These are phyloP conservation scores for Hippocampus zosterae DNA, from an alignment of 2,113 vertebrate genomes.

Conservation along the genomic window DNA sequence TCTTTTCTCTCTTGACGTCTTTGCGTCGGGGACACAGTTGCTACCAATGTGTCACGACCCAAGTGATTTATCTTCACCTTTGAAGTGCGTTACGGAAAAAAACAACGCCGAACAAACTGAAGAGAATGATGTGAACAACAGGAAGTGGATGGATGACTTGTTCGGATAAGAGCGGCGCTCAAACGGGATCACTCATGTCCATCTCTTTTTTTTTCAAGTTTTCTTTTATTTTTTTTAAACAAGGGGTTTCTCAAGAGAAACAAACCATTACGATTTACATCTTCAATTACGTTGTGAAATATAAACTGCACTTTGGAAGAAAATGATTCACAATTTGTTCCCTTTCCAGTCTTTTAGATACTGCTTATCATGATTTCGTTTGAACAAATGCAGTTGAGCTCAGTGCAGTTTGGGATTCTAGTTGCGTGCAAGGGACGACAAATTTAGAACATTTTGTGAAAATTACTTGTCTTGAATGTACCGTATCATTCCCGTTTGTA, in stretches of 20 bases:
- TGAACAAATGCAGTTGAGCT: too few relatives aligned
- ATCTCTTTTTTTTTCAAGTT: background rate
- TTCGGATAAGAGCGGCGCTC: constrained; percentile 42
- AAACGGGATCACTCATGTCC: background rate
- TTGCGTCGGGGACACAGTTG: constrained; percentile 29
- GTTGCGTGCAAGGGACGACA: background rate
- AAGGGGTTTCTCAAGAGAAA: background rate
- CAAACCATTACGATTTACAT: background rate
- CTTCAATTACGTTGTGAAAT: background rate
- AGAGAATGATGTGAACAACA: constrained; percentile 22
- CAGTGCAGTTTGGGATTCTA: background rate
- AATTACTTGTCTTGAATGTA: background rate
- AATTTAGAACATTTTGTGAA: background rate
- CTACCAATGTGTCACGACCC: constrained; percentile 20
- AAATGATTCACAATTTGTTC: background rate
- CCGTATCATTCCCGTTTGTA: background rate
- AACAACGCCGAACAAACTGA: constrained; percentile 26
- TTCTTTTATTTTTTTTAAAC: too few relatives aligned
- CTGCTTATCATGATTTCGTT: background rate
- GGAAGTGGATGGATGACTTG: constrained; percentile 72
- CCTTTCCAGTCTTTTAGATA: background rate
- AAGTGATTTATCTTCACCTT: constrained; percentile 6
- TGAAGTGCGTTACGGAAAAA: constrained; percentile 27
- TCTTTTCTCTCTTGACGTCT: constrained; percentile 51
- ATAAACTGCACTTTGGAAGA: background rate